Conservation (phyloP, 2,113 vertebrate genomes). For the Pelvicachromis taeniatus region DNA sequence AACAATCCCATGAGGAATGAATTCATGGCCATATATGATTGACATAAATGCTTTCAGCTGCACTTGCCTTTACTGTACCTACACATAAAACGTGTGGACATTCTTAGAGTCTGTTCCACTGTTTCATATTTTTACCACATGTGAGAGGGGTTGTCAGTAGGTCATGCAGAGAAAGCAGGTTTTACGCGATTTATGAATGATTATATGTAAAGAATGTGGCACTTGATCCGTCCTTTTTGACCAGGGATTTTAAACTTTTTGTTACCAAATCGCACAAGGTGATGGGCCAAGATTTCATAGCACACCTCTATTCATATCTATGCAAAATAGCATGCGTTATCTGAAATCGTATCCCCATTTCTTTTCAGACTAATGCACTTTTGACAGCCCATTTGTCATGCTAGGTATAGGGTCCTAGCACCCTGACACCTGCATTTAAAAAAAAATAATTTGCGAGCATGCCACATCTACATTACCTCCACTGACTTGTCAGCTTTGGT, state of each 20-base stretch:
- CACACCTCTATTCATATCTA: not conserved
- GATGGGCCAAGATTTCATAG: not conserved
- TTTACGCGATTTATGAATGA: not conserved
- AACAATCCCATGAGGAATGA: slow-evolving; percentile 1
- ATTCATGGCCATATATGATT: slow-evolving; percentile 11
- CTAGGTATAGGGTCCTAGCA: not conserved
- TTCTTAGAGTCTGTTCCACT: not conserved
- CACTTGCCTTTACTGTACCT: not conserved
- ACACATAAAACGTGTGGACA: not conserved
- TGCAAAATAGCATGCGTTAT: not conserved
- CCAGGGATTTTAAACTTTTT: not conserved
- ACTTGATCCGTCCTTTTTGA: not conserved
- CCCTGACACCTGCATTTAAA: not conserved
- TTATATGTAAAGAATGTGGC: not conserved
- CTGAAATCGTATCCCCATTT: not conserved
- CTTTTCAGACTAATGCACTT: not conserved
- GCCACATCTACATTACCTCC: not conserved
- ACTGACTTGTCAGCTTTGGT: not conserved
- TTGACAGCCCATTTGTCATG: not conserved
- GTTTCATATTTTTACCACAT: slow-evolving; percentile 6
- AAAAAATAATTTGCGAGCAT: not conserved
- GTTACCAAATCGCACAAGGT: not conserved
- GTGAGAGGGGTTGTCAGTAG: not conserved
- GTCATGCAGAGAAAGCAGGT: not conserved
- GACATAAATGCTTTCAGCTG: slow-evolving; percentile 45